A percentile compares a stretch with the other conserved stretches of the same genome.
phyloP scores from a whole-genome alignment of 2,113 vertebrate genomes.

The Pseudonaja textilis region DNA sequence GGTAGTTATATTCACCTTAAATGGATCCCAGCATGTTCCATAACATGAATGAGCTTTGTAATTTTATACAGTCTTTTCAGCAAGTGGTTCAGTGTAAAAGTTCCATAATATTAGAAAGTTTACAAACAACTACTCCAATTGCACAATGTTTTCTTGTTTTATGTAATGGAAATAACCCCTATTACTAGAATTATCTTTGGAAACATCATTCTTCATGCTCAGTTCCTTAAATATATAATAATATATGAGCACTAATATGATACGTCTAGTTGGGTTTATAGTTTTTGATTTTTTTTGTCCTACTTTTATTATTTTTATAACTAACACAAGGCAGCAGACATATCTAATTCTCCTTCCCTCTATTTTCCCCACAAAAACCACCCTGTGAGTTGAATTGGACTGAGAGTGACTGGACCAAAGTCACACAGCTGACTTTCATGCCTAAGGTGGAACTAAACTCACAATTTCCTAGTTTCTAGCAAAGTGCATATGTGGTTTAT shows the following conservation, averaged over 20 bases:
- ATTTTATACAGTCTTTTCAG: background rate
- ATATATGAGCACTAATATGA: background rate
- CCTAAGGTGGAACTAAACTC: background rate
- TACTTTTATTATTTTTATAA: background rate
- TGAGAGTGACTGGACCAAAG: background rate
- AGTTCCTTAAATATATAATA: background rate
- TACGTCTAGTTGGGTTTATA: background rate
- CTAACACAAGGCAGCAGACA: background rate
- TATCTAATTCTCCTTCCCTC: background rate
- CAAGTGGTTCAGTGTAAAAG: background rate
- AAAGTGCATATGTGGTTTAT: background rate
- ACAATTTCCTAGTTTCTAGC: background rate
- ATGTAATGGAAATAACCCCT: background rate
- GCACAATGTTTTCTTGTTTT: background rate
- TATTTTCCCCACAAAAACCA: background rate
- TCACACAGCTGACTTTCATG: background rate
- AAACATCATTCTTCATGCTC: background rate
- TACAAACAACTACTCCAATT: background rate
- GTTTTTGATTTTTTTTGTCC: background rate
- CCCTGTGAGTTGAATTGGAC: background rate
- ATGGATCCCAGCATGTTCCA: background rate
- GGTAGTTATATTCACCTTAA: background rate
- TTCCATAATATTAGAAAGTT: background rate
- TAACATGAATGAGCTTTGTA: background rate
- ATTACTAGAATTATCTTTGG: background rate